phyloP scores from a whole-genome alignment of 2,888 invertebrate species.

The Fragum whitleyi region DNA sequence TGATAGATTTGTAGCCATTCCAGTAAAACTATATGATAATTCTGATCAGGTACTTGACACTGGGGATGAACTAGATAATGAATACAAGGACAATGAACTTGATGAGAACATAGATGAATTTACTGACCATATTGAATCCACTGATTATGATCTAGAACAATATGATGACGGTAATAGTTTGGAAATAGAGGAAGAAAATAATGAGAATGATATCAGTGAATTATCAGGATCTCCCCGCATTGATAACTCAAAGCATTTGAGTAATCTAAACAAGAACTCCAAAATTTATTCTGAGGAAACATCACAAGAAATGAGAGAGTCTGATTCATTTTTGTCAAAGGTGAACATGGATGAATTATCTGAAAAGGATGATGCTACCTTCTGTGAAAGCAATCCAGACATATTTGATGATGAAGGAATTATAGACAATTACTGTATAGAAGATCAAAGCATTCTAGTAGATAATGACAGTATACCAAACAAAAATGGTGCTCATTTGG shows the following conservation, averaged over 20 bases:
- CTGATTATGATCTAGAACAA: not conserved
- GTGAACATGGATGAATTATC: conserved; percentile 1
- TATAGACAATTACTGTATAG: not conserved
- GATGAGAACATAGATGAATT: not conserved
- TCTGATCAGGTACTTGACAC: conserved; percentile 41
- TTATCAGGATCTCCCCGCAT: not conserved
- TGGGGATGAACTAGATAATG: conserved; percentile 51
- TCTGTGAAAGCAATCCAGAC: conserved; percentile 10
- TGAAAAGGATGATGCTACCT: not conserved
- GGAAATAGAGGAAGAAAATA: not conserved
- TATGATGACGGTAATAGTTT: not conserved
- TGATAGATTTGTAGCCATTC: not conserved
- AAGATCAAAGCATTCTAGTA: not conserved
- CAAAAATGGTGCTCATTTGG: not conserved
- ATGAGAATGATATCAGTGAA: not conserved
- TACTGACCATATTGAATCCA: not conserved
- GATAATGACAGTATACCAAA: not conserved
- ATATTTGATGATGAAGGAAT: conserved; percentile 8
- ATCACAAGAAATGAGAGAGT: not conserved
- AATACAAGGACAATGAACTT: conserved; percentile 36
- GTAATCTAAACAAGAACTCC: not conserved
- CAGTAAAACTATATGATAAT: conserved; percentile 53
- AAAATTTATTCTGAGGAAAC: not conserved
- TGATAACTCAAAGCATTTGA: not conserved
- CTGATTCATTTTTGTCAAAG: not conserved